Evolutionary conservation across 2,888 invertebrate genomes (phyloP).

Genomic region (Biston stratarius): DNA sequence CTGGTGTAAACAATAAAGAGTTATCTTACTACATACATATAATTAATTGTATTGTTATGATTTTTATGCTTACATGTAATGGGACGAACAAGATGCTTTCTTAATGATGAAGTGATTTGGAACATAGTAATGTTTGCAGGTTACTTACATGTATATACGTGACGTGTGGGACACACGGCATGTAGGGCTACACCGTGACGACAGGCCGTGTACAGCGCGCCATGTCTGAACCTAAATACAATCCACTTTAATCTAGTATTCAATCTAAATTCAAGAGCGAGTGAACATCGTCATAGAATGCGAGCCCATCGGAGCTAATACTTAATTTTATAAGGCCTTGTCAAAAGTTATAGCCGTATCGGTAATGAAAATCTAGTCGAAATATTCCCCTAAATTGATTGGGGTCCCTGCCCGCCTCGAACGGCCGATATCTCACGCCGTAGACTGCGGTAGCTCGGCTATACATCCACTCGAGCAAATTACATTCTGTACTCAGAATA

Average conservation of each 20-base stretch:
- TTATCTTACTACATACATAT: too few species aligned
- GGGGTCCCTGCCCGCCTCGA: slow-evolving; percentile 14
- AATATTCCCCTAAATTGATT: slow-evolving; percentile 29
- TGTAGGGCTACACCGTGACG: background rate
- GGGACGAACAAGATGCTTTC: too few species aligned
- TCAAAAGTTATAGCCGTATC: slow-evolving; percentile 31
- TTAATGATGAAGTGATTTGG: too few species aligned
- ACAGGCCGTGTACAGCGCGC: too few species aligned
- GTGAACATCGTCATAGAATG: slow-evolving; percentile 9
- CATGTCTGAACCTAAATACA: background rate
- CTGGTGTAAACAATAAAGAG: too few species aligned
- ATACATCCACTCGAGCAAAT: slow-evolving; percentile 7
- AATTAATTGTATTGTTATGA: too few species aligned
- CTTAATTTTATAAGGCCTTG: slow-evolving; percentile 27
- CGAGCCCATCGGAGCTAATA: slow-evolving; percentile 9
- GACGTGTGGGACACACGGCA: background rate
- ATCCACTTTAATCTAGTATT: background rate
- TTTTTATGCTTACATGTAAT: too few species aligned
- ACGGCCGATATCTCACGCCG: slow-evolving; percentile 17
- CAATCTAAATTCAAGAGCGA: slow-evolving; percentile 7
- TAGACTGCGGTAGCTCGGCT: slow-evolving; percentile 13
- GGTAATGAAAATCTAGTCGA: slow-evolving; percentile 31
- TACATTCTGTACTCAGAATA: background rate
- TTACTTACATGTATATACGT: too few species aligned
- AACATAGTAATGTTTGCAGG: too few species aligned